These are phyloP conservation scores for Latrodectus hesperus DNA, from an alignment of 2,888 invertebrate genomes.

Conservation along the genomic window DNA sequence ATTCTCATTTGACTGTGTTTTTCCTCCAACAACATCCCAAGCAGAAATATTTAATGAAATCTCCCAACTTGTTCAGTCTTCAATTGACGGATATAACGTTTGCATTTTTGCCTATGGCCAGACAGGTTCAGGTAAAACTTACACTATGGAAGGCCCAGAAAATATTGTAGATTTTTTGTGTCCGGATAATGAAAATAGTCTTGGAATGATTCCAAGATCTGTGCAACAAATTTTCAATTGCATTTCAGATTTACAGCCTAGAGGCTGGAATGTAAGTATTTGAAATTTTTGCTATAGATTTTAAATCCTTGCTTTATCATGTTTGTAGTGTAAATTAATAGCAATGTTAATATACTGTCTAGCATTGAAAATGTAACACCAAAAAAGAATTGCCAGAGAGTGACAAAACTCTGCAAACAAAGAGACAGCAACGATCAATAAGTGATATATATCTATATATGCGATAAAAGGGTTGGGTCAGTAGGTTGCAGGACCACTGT, in stretches of 20 bases:
- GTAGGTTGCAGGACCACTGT: no score
- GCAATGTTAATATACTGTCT: no score
- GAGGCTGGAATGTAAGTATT: constrained; percentile 76
- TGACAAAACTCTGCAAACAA: no score
- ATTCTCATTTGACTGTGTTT: constrained; percentile 90
- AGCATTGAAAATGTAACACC: no score
- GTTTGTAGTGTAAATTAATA: no score
- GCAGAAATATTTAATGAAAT: constrained; percentile 88
- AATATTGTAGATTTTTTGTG: constrained; percentile 53
- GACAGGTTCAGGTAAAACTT: constrained; percentile 77
- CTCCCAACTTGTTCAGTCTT: constrained; percentile 84
- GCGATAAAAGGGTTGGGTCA: no score
- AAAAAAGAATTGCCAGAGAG: no score
- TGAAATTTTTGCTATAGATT: neutral
- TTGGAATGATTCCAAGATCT: constrained; percentile 89
- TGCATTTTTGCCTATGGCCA: constrained; percentile 75
- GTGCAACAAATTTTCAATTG: constrained; percentile 86
- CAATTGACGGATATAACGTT: constrained; percentile 75
- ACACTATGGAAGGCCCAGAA: constrained; percentile 83
- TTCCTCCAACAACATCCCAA: constrained; percentile 83
- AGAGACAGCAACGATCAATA: no score
- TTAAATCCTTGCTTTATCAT: no score
- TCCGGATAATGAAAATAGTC: constrained; percentile 73
- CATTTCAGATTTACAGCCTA: constrained; percentile 81
- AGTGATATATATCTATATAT: no score